Evolutionary conservation across 2,888 invertebrate genomes (phyloP), one percentile per base, ranked within the genome.

Genomic region (Anarsia innoxiella): DNA sequence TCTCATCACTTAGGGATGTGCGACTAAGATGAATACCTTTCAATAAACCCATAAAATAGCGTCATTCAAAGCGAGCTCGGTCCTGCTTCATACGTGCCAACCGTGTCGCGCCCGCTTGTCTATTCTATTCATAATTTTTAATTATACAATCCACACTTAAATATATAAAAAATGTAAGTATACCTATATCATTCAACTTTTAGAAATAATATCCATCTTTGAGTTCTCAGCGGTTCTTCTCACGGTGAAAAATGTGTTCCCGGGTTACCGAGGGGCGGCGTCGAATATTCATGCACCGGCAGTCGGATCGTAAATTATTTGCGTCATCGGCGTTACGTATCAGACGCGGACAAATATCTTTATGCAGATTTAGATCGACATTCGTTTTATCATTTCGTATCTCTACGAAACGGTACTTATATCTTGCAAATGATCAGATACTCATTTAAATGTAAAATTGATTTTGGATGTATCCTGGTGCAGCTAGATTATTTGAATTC

Each of bases 1-100:
- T 74, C 77, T 73, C 78, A 78, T 79, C 74, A 77, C 71, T 77
- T 73, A 75, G 69, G 74, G 72, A 61, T 68, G 70, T 67, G 59
- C 66, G 65, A 59, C 58, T 62, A 67, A 68, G 65, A 63, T 59
- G 62, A 66, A 71, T 71, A 74, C 68, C 68, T 75, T 72, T 69
- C 71, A 77, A 77, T 77, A 76, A 75, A 60, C 68, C 66, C 63
- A 70, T 71, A 73, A 77, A 75, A 72, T 75, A 70, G 66, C 62
- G 63, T 65, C 61, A 59, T 66, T 59, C 56, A 58, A 53, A 56
- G 57, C 52, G 49, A 57, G 58, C 58, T 60, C 50, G 49, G 55
- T n/a, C n/a, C n/a, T n/a, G n/a, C n/a, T n/a, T n/a, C n/a, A n/a
- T n/a, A n/a, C n/a, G n/a, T n/a, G 63, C 54, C 50, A 47, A 13